These are phyloP conservation scores for Meandrina meandrites DNA, from an alignment of 92 coral and sea anemone species.

Conservation along the genomic window DNA sequence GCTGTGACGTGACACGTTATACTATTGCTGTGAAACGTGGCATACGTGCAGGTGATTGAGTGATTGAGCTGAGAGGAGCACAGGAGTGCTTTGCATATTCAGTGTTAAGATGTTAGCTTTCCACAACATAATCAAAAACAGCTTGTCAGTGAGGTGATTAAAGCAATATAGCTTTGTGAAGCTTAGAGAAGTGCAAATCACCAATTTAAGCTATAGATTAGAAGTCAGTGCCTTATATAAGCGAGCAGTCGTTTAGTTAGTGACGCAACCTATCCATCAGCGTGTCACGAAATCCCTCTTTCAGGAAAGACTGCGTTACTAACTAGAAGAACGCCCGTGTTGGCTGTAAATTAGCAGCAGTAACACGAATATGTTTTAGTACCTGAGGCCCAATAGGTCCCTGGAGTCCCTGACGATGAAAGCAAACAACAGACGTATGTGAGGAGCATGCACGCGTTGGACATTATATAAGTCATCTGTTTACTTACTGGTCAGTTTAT, in stretches of 20 bases:
- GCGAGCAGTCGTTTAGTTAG: neutral
- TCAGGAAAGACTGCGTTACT: neutral
- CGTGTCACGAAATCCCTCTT: neutral
- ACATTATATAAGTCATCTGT: no score
- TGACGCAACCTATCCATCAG: neutral
- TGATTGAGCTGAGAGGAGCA: neutral
- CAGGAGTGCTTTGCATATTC: neutral
- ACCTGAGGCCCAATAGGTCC: constrained; percentile 92
- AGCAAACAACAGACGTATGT: constrained; percentile 25
- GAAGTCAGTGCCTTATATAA: neutral
- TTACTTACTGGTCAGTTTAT: neutral
- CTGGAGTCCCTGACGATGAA: constrained; percentile 65
- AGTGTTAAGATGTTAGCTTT: neutral
- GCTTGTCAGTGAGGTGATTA: neutral
- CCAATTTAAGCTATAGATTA: neutral
- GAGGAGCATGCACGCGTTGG: neutral
- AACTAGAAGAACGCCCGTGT: neutral
- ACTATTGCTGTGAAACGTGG: neutral
- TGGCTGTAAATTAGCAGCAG: neutral
- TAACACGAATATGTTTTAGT: constrained; percentile 9
- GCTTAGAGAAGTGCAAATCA: neutral
- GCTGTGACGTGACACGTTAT: neutral
- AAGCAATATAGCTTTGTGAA: neutral
- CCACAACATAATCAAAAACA: neutral
- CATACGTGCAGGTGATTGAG: neutral